Conservation (phyloP, 2,113 vertebrate genomes). For the Baryphthengus martii region DNA sequence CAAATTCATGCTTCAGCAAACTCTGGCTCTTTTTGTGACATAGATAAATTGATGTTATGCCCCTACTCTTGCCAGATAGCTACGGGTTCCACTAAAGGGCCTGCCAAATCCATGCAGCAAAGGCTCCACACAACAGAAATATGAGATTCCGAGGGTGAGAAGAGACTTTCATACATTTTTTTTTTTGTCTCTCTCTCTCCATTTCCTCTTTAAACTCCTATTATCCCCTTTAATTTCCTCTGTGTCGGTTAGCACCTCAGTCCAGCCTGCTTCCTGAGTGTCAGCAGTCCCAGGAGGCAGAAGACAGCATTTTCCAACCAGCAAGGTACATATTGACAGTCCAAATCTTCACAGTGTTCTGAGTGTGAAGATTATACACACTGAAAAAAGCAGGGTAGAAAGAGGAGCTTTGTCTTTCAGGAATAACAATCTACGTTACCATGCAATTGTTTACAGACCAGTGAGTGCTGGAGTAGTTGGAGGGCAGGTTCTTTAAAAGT, state of each 20-base stretch:
- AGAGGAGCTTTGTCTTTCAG: neutral
- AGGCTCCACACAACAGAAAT: neutral
- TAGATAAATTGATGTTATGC: neutral
- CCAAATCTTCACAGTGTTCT: neutral
- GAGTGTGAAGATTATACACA: neutral
- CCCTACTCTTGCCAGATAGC: neutral
- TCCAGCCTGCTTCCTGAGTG: neutral
- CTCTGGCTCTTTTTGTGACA: neutral
- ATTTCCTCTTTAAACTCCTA: neutral
- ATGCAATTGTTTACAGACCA: neutral
- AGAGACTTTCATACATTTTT: neutral
- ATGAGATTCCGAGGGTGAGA: neutral
- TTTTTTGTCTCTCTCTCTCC: neutral
- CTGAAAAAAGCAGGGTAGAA: neutral
- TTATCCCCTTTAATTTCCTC: neutral
- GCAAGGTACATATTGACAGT: slow-evolving; percentile 10
- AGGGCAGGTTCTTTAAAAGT: neutral
- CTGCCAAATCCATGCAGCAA: neutral
- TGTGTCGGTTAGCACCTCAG: neutral
- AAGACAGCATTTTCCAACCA: neutral
- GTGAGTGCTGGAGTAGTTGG: neutral
- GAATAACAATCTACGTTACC: neutral
- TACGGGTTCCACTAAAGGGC: neutral
- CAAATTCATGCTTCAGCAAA: neutral
- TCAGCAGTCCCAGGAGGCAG: neutral